These are phyloP conservation scores for Otus sunia DNA, from an alignment of 2,113 vertebrate species.

Conservation along the genomic window DNA sequence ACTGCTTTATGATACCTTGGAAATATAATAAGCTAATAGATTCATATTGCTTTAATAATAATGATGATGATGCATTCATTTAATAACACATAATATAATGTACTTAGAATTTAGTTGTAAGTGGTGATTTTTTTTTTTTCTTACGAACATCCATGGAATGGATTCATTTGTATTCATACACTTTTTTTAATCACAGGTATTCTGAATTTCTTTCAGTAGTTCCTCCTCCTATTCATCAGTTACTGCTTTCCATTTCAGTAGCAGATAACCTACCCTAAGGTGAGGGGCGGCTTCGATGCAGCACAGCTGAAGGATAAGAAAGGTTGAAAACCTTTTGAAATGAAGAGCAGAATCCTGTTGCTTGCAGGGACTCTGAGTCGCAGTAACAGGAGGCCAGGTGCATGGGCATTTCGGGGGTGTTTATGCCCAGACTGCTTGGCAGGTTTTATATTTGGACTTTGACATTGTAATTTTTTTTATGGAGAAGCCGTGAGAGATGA, in stretches of 20 bases:
- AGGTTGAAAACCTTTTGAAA: not conserved
- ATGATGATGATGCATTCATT: not conserved
- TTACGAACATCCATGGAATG: not conserved
- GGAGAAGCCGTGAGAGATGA: not conserved
- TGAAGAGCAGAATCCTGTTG: not conserved
- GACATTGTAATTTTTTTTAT: not conserved
- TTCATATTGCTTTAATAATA: not conserved
- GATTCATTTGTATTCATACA: not conserved
- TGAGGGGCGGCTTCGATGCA: not conserved
- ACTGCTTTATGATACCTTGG: not conserved
- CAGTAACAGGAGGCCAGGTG: not conserved
- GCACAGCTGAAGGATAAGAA: not conserved
- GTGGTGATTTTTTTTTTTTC: not conserved
- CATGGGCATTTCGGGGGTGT: rapidly evolving
- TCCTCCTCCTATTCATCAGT: not conserved
- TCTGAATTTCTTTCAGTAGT: not conserved
- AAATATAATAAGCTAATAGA: not conserved
- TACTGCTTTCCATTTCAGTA: not conserved
- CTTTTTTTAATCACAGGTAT: not conserved
- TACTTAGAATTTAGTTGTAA: no score
- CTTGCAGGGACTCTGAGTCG: rapidly evolving
- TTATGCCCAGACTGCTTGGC: not conserved
- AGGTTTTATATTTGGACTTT: not conserved
- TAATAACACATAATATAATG: not conserved
- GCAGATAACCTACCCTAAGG: rapidly evolving